Evolutionary conservation across 92 coral and sea anemone species (phyloP), one percentile per base, ranked within the genome.

Genomic region (Galaxea fascicularis): DNA sequence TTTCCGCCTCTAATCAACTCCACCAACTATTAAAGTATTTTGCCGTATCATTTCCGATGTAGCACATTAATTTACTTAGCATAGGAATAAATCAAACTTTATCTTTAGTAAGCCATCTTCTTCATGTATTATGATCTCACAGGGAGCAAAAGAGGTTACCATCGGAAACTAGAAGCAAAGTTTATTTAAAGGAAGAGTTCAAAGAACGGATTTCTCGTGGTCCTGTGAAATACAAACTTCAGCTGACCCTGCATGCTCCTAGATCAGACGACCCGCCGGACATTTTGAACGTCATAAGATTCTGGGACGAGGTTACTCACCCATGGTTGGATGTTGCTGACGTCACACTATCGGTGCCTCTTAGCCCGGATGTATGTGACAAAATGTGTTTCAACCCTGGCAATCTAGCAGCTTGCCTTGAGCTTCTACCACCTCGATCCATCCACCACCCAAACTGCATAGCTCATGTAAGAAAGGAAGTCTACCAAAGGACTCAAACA

Each of bases 301-400:
- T 60, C 44, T 96, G 99, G 99, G 94, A 94, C 79, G 95, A 94
- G 83, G 67, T 16, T 0, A 85, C 95, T 0, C 98, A 96, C 74
- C 98, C 99, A 0, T 96, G 99, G 99, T 64, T 94, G 8, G 99
- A 96, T 81, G 77, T 96, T 12, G 98, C 98, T 69, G 93, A 91
- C 79, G 93, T 96, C 52, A 92, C 90, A 25, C 80, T 96, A 28
- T 89, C 91, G 25, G 79, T 96, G 12, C 73, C 86, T 26, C 88
- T 96, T 0, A 74, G 94, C 27, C 90, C 91, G 47, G 87, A 91
- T 80, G 96, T 87, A 35, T 76, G 75, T 0, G 98, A 92, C 77
- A 81, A 90, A 52, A 87, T 94, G 17, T 49, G 78, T 63, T 92
- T 56, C 73, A 92, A 84, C 17, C 49, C 90, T 46, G 87, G 56